A percentile compares a stretch with the other conserved stretches of the same genome.
Evolutionary conservation across 2,113 vertebrate genomes (phyloP).

Genomic region (Pelodiscus sinensis): DNA sequence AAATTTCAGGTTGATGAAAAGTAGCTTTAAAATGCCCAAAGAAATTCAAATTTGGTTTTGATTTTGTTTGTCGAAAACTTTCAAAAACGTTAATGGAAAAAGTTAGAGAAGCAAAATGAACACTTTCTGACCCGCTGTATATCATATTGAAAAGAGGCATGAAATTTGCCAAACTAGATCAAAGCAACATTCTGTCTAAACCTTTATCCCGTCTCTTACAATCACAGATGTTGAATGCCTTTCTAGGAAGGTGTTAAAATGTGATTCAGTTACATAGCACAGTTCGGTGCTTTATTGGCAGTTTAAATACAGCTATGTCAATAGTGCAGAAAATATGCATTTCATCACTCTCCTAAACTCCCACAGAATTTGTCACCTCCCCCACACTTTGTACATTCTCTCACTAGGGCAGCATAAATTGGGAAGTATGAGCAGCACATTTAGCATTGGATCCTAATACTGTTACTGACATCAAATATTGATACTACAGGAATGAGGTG

Average conservation of each 20-base stretch:
- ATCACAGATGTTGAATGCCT: neutral
- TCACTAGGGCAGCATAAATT: neutral
- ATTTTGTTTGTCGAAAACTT: neutral
- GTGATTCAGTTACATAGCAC: neutral
- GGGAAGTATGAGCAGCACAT: neutral
- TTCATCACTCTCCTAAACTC: constrained; percentile 8
- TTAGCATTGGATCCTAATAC: constrained; percentile 8
- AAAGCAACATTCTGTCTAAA: neutral
- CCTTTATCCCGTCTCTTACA: neutral
- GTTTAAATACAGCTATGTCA: neutral
- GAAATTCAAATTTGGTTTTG: no score
- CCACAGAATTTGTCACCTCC: constrained; percentile 14
- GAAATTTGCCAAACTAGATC: neutral
- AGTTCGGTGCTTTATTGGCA: neutral
- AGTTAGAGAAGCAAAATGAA: neutral
- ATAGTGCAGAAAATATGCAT: neutral
- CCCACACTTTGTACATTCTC: neutral
- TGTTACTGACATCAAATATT: neutral
- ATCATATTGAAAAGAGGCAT: neutral
- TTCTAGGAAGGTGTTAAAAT: neutral
- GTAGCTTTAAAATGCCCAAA: neutral
- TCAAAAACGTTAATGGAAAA: neutral
- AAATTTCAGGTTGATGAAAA: neutral
- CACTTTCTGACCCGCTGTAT: neutral
- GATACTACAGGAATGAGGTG: neutral